A percentile compares a stretch with the other conserved stretches of the same genome.
phyloP scores from a whole-genome alignment of 2,888 invertebrate species.

The Phengaris alcon region DNA sequence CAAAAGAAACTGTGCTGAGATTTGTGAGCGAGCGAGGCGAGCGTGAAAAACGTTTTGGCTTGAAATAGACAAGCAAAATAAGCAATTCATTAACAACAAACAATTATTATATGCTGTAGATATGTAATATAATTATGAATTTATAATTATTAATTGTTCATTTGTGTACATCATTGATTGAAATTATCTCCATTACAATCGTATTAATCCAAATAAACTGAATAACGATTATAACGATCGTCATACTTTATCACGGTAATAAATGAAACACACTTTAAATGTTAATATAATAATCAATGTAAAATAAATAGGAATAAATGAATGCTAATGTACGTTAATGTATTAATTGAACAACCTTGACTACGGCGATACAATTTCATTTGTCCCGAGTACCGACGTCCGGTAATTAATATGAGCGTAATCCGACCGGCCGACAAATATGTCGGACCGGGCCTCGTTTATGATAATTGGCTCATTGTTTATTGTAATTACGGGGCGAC shows the following conservation, averaged over 20 bases:
- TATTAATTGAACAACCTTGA: slow-evolving; percentile 30
- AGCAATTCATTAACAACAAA: background rate
- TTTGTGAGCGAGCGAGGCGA: background rate
- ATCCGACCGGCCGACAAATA: slow-evolving; percentile 40
- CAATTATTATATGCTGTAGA: background rate
- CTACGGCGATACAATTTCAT: slow-evolving; percentile 33
- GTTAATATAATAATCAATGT: slow-evolving; percentile 12
- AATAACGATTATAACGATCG: slow-evolving; percentile 11
- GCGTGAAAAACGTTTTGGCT: background rate
- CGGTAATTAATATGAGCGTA: slow-evolving; percentile 40
- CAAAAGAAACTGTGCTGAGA: background rate
- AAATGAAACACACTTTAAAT: slow-evolving; percentile 21
- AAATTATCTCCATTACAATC: slow-evolving; percentile 5
- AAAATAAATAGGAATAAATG: slow-evolving; percentile 18
- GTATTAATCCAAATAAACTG: slow-evolving; percentile 14
- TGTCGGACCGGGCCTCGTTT: slow-evolving; percentile 38
- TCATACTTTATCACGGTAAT: slow-evolving; percentile 3
- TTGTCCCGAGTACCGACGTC: slow-evolving; percentile 37
- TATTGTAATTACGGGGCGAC: slow-evolving; percentile 37
- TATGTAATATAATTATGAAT: background rate
- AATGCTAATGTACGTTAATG: slow-evolving; percentile 14
- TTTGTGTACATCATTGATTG: background rate
- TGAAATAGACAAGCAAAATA: background rate
- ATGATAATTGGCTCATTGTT: slow-evolving; percentile 40
- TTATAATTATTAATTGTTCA: background rate